These are phyloP conservation scores for Drosophila phalerata DNA, from an alignment of 2,888 invertebrate genomes.

Conservation along the genomic window DNA sequence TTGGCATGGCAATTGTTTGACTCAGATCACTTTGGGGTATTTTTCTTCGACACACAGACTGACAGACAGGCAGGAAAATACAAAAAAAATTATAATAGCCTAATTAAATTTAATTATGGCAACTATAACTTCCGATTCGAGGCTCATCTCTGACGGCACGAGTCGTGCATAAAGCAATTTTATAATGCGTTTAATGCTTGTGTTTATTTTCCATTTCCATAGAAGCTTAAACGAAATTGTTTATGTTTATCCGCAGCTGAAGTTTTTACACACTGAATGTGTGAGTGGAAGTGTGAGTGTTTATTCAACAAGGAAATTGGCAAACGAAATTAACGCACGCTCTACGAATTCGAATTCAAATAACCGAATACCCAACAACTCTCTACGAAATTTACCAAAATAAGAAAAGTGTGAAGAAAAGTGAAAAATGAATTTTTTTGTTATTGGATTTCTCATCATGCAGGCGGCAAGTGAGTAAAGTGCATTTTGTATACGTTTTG, in stretches of 20 bases:
- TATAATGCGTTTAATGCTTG: constrained; percentile 30
- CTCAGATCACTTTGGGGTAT: constrained; percentile 17
- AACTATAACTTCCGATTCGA: constrained; percentile 65
- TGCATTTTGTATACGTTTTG: constrained; percentile 32
- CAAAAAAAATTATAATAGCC: constrained; percentile 51
- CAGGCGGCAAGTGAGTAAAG: constrained; percentile 83
- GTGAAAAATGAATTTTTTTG: constrained; percentile 81
- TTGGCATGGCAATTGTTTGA: constrained; percentile 48
- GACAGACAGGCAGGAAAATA: constrained; percentile 5
- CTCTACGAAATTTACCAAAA: constrained; percentile 8
- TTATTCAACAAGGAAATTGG: constrained; percentile 46
- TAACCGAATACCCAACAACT: constrained; percentile 10
- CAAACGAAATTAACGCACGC: constrained; percentile 48
- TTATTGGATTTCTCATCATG: constrained; percentile 84
- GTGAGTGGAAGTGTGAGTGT: constrained; percentile 44
- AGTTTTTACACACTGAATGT: constrained; percentile 28
- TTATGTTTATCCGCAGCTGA: constrained; percentile 29
- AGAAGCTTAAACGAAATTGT: constrained; percentile 23
- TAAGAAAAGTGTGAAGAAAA: constrained; percentile 11
- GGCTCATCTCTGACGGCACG: constrained; percentile 52
- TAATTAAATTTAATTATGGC: constrained; percentile 77
- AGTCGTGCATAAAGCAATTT: constrained; percentile 44
- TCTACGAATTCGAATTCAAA: constrained; percentile 48
- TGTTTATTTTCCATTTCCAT: constrained; percentile 40
- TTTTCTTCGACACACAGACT: constrained; percentile 24